Percentiles rank a stretch among this genome's conserved stretches.
These are phyloP conservation scores for Plemyria rubiginata DNA, from an alignment of 2,888 invertebrate species.

Conservation along the genomic window DNA sequence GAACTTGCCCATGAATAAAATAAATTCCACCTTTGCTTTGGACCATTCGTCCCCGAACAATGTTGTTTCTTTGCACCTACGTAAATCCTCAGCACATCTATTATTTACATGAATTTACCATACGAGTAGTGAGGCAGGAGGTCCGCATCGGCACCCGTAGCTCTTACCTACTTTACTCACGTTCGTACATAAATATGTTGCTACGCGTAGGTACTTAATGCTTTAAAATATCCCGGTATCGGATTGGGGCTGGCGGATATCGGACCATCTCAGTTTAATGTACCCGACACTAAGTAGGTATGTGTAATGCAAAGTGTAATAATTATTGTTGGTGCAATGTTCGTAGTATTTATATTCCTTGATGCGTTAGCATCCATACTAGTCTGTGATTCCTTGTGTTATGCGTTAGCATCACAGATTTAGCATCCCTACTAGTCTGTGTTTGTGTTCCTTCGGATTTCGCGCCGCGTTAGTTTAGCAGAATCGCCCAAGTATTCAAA, in stretches of 20 bases:
- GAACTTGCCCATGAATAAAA: conserved; percentile 59
- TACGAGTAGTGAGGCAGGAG: conserved; percentile 39
- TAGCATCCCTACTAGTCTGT: no score
- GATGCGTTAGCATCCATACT: no score
- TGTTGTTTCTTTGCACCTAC: conserved; percentile 63
- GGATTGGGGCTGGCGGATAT: neutral
- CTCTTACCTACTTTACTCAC: conserved; percentile 25
- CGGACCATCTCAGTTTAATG: no score
- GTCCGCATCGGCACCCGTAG: conserved; percentile 26
- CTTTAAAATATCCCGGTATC: conserved; percentile 1
- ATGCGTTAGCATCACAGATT: no score
- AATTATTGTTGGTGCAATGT: no score
- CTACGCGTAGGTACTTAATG: conserved; percentile 17
- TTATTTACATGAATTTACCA: conserved; percentile 52
- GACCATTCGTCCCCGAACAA: conserved; percentile 54
- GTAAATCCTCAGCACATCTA: conserved; percentile 52
- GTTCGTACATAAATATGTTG: conserved; percentile 20
- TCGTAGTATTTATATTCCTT: no score
- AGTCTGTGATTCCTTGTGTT: no score
- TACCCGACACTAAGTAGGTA: no score
- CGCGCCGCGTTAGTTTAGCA: no score
- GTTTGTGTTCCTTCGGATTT: no score
- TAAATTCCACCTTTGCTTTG: conserved; percentile 49
- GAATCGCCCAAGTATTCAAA: no score
- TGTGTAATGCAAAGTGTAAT: no score